Evolutionary conservation across 1,140 invertebrate genomes (phyloP).

Genomic region (Macrobrachium rosenbergii): DNA sequence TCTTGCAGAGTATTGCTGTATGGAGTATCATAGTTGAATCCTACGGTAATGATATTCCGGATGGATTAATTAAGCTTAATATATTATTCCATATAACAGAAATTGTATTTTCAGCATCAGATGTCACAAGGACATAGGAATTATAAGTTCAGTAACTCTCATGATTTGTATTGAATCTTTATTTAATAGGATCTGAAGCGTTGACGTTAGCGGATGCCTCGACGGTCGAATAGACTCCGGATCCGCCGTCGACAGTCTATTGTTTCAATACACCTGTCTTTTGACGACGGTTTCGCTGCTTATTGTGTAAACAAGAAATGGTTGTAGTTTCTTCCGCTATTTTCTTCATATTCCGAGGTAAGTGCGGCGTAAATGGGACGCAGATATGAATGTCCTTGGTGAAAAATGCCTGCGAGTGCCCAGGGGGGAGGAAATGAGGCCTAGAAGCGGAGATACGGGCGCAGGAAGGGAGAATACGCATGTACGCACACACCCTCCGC

Average conservation of each 20-base stretch:
- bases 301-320: constrained; percentile 58
- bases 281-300: neutral
- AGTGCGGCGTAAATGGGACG: neutral
- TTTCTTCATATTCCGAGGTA: constrained; percentile 49
- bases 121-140: constrained; percentile 59
- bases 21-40: too few relatives aligned
- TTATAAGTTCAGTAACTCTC: constrained; percentile 8
- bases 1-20: too few relatives aligned
- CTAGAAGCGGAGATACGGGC: neutral
- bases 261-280: constrained; percentile 41
- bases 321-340: constrained; percentile 53
- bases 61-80: too few relatives aligned
- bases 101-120: neutral
- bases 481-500: constrained; percentile 55
- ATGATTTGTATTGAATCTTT: neutral
- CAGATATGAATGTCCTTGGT: neutral
- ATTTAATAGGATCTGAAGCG: too few relatives aligned
- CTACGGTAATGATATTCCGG: too few relatives aligned
- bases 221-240: neutral
- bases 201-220: too few relatives aligned
- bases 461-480: constrained; percentile 40
- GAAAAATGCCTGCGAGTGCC: too few relatives aligned
- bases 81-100: too few relatives aligned
- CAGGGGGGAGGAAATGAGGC: neutral
- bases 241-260: neutral